Evolutionary conservation across 2,113 vertebrate genomes (phyloP).

Genomic region (Ginglymostoma cirratum): DNA sequence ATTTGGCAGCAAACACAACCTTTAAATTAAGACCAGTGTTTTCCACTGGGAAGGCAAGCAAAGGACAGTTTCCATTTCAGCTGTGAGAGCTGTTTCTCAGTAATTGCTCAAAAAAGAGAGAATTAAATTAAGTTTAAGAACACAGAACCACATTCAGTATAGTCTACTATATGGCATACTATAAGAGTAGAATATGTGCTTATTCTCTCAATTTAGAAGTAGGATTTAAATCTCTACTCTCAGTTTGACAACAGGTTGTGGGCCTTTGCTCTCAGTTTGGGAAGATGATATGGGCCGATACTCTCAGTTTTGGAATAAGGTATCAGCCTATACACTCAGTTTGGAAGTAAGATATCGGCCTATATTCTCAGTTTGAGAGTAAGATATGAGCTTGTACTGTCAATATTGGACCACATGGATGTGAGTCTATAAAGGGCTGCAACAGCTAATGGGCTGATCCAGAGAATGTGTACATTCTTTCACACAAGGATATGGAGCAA

Average conservation of each 20-base stretch:
- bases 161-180: too few species aligned
- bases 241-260: neutral
- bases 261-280: neutral
- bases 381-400: neutral
- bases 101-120: neutral
- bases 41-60: neutral
- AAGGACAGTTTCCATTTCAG: neutral
- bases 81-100: neutral
- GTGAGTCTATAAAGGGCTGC: neutral
- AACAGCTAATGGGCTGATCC: neutral
- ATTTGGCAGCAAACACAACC: neutral
- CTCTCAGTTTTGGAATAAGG: neutral
- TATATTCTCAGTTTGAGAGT: neutral
- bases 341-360: neutral
- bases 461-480: neutral
- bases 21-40: neutral
- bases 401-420: neutral
- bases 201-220: too few species aligned
- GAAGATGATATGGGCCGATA: neutral
- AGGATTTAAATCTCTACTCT: neutral
- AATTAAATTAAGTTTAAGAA: neutral
- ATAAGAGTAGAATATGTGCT: too few species aligned
- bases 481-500: neutral
- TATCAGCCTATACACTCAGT: neutral
- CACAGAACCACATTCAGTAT: neutral